Conservation (phyloP, 2,797 vertebrate species). For the Micrastur ruficollis region DNA sequence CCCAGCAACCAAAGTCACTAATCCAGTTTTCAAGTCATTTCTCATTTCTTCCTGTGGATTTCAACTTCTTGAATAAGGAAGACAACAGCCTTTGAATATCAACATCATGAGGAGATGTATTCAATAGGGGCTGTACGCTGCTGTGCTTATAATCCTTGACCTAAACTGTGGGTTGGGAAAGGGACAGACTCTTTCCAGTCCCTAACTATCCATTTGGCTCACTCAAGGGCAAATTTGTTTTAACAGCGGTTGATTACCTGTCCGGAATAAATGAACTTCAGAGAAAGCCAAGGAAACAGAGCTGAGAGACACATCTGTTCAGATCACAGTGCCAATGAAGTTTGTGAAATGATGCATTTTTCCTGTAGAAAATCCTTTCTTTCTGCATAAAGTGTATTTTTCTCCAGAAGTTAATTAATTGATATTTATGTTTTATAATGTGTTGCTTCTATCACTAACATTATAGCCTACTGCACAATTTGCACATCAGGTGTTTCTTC, state of each 20-base stretch:
- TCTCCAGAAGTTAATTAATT: background rate
- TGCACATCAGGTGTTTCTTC: background rate
- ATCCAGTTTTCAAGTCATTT: background rate
- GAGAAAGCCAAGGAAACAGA: slow-evolving; percentile 34
- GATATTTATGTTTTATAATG: background rate
- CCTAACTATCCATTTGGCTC: background rate
- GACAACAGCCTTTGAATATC: background rate
- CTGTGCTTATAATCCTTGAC: background rate
- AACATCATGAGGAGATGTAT: background rate
- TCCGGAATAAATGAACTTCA: slow-evolving; percentile 22
- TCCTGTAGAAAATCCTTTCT: background rate
- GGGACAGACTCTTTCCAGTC: background rate
- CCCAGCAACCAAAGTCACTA: background rate
- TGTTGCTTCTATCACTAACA: background rate
- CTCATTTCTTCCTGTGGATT: background rate
- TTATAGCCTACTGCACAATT: background rate
- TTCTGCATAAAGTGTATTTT: background rate
- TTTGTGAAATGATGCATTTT: slow-evolving; percentile 22
- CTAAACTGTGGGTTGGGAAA: background rate
- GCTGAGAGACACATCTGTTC: slow-evolving; percentile 20
- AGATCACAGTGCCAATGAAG: background rate
- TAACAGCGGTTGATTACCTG: slow-evolving; percentile 15
- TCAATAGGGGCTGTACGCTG: background rate
- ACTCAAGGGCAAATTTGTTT: slow-evolving; percentile 18
- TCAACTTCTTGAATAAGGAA: background rate